These are phyloP conservation scores for Pemphigus obesinymphae DNA, from an alignment of 1,140 invertebrate genomes.

Conservation along the genomic window DNA sequence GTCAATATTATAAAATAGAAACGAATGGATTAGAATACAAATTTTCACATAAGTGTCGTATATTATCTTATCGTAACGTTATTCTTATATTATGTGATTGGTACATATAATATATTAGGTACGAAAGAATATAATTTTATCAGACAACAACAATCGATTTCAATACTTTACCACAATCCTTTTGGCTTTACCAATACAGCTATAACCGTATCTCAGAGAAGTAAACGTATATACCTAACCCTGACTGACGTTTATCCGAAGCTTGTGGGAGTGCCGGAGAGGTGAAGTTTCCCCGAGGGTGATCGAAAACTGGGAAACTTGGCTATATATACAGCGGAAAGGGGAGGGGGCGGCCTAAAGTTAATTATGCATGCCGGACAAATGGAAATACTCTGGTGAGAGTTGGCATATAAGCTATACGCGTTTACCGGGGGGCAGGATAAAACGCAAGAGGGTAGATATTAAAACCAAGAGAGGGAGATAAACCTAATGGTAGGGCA, in stretches of 20 bases:
- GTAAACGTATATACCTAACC: too few species aligned
- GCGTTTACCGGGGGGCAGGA: background rate
- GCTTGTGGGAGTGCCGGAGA: background rate
- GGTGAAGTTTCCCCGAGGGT: conserved; percentile 9
- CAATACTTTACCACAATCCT: background rate
- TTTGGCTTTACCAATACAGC: background rate
- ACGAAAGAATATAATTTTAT: background rate
- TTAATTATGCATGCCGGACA: conserved; percentile 38
- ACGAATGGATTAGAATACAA: background rate
- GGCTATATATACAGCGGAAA: background rate
- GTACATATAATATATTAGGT: background rate
- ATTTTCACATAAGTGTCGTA: too few species aligned
- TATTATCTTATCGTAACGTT: too few species aligned
- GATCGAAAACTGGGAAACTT: background rate
- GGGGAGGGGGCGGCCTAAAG: background rate
- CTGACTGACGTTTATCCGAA: conserved; percentile 10
- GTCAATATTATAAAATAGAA: background rate
- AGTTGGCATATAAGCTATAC: conserved; percentile 13
- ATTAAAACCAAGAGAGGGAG: background rate
- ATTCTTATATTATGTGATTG: background rate
- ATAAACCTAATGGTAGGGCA: background rate
- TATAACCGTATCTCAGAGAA: background rate
- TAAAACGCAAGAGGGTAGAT: background rate
- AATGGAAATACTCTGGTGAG: conserved; percentile 11
- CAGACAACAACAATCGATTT: background rate